Evolutionary conservation across 2,797 vertebrate genomes (phyloP).

Genomic region (Spea hammondii): DNA sequence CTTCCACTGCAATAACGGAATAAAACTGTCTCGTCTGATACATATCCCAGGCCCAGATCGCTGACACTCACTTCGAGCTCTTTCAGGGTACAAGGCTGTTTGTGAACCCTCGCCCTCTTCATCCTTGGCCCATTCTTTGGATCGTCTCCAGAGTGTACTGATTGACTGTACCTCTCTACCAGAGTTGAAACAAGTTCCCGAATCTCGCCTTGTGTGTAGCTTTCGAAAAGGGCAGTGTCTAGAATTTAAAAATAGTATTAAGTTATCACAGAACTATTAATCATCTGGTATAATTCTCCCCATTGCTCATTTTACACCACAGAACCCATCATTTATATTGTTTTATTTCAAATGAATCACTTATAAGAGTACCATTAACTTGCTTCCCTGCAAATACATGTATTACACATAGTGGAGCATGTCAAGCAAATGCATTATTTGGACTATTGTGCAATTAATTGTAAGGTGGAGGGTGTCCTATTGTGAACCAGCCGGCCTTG

Average conservation of each 20-base stretch:
- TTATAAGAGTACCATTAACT: too few relatives aligned
- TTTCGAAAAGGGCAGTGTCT: slow-evolving; percentile 83
- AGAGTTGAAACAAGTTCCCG: slow-evolving; percentile 79
- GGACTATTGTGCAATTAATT: too few relatives aligned
- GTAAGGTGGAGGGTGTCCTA: too few relatives aligned
- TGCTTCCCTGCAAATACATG: too few relatives aligned
- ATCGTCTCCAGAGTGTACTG: slow-evolving; percentile 63
- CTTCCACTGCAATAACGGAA: slow-evolving; percentile 94
- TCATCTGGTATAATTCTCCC: too few relatives aligned
- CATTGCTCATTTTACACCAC: too few relatives aligned
- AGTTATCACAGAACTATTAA: not conserved
- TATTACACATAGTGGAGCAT: too few relatives aligned
- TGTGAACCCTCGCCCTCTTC: slow-evolving; percentile 76
- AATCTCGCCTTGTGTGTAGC: slow-evolving; percentile 89
- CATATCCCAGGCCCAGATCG: slow-evolving; percentile 87
- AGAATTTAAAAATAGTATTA: slow-evolving; percentile 46
- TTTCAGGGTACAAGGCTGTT: slow-evolving; percentile 79
- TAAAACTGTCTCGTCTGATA: slow-evolving; percentile 86
- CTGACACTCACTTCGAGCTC: slow-evolving; percentile 86
- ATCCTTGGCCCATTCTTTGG: slow-evolving; percentile 69
- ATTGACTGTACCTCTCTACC: slow-evolving; percentile 72
- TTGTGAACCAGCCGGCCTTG: too few relatives aligned
- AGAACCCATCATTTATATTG: too few relatives aligned
- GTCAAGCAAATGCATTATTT: too few relatives aligned
- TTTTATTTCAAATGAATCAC: too few relatives aligned